phyloP scores from a whole-genome alignment of 1,140 invertebrate genomes.

The Brachystomella parvula region DNA sequence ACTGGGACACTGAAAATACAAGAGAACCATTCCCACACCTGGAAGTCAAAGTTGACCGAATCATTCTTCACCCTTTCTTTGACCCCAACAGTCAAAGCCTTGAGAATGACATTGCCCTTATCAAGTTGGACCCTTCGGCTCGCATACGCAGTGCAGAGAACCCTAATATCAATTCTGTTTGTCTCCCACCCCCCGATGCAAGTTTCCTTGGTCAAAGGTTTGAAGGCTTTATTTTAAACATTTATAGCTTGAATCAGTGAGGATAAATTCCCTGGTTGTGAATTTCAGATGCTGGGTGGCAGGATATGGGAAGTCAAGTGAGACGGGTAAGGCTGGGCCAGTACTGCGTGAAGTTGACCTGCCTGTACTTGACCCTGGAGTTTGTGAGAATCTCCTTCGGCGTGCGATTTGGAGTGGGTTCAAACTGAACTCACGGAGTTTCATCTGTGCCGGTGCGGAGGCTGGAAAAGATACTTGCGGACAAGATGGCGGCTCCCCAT shows the following conservation, averaged over 20 bases:
- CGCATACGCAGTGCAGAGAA: not conserved
- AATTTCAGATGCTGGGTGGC: constrained; percentile 1
- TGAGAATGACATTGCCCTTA: not conserved
- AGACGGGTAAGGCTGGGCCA: not conserved
- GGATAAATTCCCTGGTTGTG: not conserved
- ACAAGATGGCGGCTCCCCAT: not conserved
- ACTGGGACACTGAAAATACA: not conserved
- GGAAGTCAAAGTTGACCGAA: not conserved
- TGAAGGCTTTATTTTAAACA: not conserved
- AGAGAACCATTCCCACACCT: not conserved
- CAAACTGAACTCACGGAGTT: not conserved
- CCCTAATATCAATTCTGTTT: not conserved
- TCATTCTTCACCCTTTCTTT: not conserved
- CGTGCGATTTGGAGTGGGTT: not conserved
- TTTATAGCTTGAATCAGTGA: not conserved
- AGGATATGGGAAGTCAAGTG: not conserved
- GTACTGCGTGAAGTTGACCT: not conserved
- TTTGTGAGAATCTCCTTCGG: not conserved
- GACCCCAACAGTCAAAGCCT: not conserved
- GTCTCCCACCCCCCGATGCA: not conserved
- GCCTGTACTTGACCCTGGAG: not conserved
- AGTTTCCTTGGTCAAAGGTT: not conserved
- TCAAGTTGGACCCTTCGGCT: not conserved
- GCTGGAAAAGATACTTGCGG: not conserved
- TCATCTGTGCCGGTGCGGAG: not conserved